Conservation (phyloP, 2,113 vertebrate species). For the Erpornis zantholeuca region DNA sequence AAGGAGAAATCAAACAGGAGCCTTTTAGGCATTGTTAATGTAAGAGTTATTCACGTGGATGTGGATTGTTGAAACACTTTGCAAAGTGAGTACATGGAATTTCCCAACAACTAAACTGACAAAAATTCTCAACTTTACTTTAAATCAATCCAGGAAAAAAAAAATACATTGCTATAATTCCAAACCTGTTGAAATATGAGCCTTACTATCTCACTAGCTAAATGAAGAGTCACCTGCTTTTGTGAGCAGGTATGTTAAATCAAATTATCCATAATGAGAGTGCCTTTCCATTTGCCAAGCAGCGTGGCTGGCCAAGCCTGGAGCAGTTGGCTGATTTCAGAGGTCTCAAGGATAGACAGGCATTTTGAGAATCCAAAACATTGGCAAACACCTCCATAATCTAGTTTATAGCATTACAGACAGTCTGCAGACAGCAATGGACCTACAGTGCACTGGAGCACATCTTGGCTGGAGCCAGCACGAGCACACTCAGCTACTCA, state of each 20-base stretch:
- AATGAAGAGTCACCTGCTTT: background rate
- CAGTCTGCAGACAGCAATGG: background rate
- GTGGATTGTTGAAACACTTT: background rate
- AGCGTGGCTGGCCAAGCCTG: background rate
- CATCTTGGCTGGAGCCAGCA: background rate
- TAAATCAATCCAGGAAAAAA: background rate
- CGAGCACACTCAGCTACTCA: accelerated
- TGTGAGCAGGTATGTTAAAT: background rate
- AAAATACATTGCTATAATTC: background rate
- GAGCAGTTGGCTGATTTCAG: conserved; percentile 14
- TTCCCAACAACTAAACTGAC: background rate
- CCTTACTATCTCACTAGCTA: background rate
- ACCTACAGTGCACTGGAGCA: accelerated
- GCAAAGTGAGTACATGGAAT: accelerated
- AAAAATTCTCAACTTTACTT: background rate
- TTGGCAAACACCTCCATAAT: background rate
- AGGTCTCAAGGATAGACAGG: background rate
- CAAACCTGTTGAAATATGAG: background rate
- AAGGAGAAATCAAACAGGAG: background rate
- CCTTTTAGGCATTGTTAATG: background rate
- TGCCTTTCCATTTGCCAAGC: background rate
- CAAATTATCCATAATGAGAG: background rate
- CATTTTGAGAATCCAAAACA: background rate
- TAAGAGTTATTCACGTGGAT: background rate
- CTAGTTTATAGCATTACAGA: background rate